These are phyloP conservation scores for Stigmatopora nigra DNA, from an alignment of 2,113 vertebrate species.

Conservation along the genomic window DNA sequence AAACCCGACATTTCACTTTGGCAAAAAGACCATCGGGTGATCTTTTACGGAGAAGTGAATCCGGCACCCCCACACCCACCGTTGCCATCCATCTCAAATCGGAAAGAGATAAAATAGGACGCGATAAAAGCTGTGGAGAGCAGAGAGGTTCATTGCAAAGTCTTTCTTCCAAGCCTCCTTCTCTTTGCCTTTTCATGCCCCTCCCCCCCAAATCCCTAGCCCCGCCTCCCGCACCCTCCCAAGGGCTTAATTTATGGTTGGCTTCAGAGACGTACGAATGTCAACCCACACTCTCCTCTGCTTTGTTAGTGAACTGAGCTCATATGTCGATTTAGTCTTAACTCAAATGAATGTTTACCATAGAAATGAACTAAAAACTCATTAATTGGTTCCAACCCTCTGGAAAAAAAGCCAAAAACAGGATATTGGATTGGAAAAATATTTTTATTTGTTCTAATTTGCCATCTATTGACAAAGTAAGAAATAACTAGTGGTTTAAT, in stretches of 20 bases:
- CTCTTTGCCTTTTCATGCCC: slow-evolving; percentile 20
- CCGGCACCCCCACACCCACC: slow-evolving; percentile 21
- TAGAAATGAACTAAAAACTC: too few species aligned
- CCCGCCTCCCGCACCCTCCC: slow-evolving; percentile 47
- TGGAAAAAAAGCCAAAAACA: too few species aligned
- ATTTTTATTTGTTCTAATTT: too few species aligned
- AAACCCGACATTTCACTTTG: too few species aligned
- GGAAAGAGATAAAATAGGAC: slow-evolving; percentile 36
- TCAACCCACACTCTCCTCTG: slow-evolving; percentile 55
- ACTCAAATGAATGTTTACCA: too few species aligned
- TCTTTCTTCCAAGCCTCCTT: slow-evolving; percentile 26
- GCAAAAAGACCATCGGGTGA: too few species aligned
- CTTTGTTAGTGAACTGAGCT: slow-evolving; percentile 39
- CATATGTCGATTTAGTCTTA: too few species aligned
- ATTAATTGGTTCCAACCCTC: too few species aligned
- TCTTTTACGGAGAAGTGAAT: slow-evolving; percentile 13
- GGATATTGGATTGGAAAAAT: too few species aligned
- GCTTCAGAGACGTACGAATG: slow-evolving; percentile 53
- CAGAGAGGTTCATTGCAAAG: slow-evolving; percentile 43
- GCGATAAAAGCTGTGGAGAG: slow-evolving; percentile 53
- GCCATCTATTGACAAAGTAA: too few species aligned
- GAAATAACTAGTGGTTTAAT: too few species aligned
- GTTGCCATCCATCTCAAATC: slow-evolving; percentile 38
- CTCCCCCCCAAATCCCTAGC: slow-evolving; percentile 14
- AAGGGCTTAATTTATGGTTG: slow-evolving; percentile 67